A percentile compares a stretch with the other conserved stretches of the same genome.
Evolutionary conservation across 2,888 invertebrate genomes (phyloP).

Genomic region (Frankliniella intonsa): DNA sequence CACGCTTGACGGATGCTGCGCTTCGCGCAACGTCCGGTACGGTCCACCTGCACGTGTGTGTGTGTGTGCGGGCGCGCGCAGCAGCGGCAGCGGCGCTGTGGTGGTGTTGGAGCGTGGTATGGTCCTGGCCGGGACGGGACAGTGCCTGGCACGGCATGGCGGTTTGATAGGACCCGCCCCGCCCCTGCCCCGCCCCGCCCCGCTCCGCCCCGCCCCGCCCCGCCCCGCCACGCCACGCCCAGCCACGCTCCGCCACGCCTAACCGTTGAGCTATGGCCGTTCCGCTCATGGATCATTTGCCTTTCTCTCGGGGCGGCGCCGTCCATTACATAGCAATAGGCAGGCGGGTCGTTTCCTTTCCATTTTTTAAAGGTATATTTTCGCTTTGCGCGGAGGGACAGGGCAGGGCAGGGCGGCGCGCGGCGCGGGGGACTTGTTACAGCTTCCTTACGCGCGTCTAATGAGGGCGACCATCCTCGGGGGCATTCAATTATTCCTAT

Average conservation of each 20-base stretch:
- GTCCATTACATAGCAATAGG: neutral
- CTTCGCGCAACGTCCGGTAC: neutral
- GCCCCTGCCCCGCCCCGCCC: neutral
- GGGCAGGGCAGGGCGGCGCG: too few relatives aligned
- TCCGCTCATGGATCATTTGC: constrained; percentile 19
- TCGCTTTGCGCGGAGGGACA: too few relatives aligned
- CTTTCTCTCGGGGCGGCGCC: neutral
- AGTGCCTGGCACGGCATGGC: neutral
- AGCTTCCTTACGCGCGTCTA: too few relatives aligned
- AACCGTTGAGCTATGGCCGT: neutral
- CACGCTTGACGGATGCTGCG: neutral
- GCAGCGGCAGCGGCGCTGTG: neutral
- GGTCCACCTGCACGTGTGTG: neutral
- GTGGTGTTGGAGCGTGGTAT: neutral
- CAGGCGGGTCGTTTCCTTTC: neutral
- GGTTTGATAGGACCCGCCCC: too few relatives aligned
- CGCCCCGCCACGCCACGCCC: neutral
- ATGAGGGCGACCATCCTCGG: too few relatives aligned
- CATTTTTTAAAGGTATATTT: neutral
- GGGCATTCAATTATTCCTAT: too few relatives aligned
- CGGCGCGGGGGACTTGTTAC: too few relatives aligned
- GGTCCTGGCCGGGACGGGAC: neutral
- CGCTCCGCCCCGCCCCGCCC: neutral
- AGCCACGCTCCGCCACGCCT: neutral
- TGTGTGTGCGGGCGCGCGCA: neutral